A percentile compares a stretch with the other conserved stretches of the same genome.
Conservation (phyloP, 2,797 vertebrate species). For the Morelia viridis region DNA sequence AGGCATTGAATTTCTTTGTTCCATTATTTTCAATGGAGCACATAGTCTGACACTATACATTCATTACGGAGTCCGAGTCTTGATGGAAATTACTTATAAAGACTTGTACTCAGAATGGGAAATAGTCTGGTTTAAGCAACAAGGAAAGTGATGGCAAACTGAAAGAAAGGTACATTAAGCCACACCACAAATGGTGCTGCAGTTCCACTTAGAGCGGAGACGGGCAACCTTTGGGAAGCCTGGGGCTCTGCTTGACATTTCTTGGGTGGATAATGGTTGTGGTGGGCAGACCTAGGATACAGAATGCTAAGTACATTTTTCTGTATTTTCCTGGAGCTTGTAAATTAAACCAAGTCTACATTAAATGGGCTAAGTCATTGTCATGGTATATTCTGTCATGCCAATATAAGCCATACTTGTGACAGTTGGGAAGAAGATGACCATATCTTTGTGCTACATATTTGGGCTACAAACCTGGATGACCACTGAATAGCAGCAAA, state of each 20-base stretch:
- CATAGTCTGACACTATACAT: too few species aligned
- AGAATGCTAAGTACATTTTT: background rate
- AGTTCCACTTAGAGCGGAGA: background rate
- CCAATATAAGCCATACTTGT: background rate
- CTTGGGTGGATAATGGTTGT: background rate
- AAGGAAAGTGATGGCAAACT: background rate
- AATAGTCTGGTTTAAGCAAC: background rate
- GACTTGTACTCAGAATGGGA: background rate
- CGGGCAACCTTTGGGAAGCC: background rate
- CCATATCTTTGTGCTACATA: background rate
- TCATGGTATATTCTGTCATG: background rate
- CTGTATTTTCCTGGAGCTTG: background rate
- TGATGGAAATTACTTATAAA: background rate
- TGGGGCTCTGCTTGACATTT: background rate
- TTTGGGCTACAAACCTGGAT: background rate
- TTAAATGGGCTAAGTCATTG: background rate
- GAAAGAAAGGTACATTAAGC: background rate
- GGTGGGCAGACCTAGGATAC: background rate
- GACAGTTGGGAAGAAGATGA: background rate
- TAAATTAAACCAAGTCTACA: background rate
- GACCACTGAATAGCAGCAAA: background rate
- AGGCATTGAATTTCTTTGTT: background rate
- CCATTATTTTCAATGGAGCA: background rate
- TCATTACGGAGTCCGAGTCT: background rate
- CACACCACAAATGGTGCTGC: background rate